A percentile compares a stretch with the other conserved stretches of the same genome.
These are phyloP conservation scores for Phalacrocorax carbo DNA, from an alignment of 2,113 vertebrate genomes.

Conservation along the genomic window DNA sequence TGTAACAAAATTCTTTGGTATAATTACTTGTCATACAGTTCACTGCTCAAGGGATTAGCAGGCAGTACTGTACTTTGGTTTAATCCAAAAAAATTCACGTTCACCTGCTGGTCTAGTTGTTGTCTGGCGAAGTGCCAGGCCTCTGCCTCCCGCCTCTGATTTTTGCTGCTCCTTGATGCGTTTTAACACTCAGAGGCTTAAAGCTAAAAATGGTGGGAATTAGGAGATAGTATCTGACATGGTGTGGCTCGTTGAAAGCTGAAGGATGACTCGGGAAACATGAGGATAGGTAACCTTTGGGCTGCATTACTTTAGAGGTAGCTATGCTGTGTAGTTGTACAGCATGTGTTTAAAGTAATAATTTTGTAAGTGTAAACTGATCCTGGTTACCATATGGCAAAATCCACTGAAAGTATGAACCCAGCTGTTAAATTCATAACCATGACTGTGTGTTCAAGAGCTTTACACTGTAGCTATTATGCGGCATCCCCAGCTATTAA, in stretches of 20 bases:
- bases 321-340: neutral
- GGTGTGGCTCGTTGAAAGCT: neutral
- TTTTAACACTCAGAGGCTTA: neutral
- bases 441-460: constrained; percentile 25
- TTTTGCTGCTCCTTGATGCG: neutral
- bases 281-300: neutral
- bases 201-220: neutral
- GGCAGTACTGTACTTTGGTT: neutral
- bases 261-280: neutral
- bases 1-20: neutral
- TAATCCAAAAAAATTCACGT: neutral
- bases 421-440: constrained; percentile 65
- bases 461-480: constrained; percentile 46
- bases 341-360: neutral
- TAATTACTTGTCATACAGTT: constrained; percentile 23
- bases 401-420: constrained; percentile 53
- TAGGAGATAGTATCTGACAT: neutral
- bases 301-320: neutral
- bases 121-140: neutral
- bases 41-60: constrained; percentile 18
- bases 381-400: constrained; percentile 64
- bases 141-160: neutral
- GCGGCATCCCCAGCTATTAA: constrained; percentile 55
- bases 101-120: constrained; percentile 32
- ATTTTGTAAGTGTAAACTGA: constrained; percentile 67